These are phyloP conservation scores for Chaetogeoica ovagalla DNA, from an alignment of 2,888 invertebrate species.

Conservation along the genomic window DNA sequence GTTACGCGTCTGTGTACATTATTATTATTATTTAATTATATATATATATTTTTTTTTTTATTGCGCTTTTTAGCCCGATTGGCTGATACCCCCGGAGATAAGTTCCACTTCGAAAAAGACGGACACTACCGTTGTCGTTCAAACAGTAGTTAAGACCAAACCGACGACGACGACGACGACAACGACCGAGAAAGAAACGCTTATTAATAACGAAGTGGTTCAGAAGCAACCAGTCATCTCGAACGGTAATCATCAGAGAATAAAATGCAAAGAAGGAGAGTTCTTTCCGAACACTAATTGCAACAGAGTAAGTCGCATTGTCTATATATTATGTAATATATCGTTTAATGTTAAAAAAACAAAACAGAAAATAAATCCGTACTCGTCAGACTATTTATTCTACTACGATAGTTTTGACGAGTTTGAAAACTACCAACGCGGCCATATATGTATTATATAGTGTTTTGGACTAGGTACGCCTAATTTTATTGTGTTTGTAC, in stretches of 20 bases:
- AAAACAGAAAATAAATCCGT: too few relatives aligned
- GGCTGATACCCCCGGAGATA: conserved; percentile 36
- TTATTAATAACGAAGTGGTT: conserved; percentile 6
- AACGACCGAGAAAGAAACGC: conserved; percentile 29
- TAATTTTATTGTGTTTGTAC: too few relatives aligned
- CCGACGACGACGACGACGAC: background rate
- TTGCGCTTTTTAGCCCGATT: conserved; percentile 16
- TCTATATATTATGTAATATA: background rate
- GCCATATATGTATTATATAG: too few relatives aligned
- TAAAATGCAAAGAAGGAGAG: conserved; percentile 62
- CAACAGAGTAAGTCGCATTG: conserved; percentile 61
- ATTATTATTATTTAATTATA: too few relatives aligned
- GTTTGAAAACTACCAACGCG: too few relatives aligned
- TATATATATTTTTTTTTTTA: conserved; percentile 12
- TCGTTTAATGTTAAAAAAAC: background rate
- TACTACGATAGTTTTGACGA: too few relatives aligned
- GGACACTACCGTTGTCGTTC: conserved; percentile 16
- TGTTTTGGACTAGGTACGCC: too few relatives aligned
- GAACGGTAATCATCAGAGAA: conserved; percentile 19
- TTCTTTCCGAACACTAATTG: conserved; percentile 67
- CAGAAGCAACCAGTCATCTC: background rate
- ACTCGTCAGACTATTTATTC: too few relatives aligned
- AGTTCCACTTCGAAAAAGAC: background rate
- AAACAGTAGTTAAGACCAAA: background rate
- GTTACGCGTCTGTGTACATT: too few relatives aligned